Evolutionary conservation across 1,140 invertebrate species (phyloP), one percentile per base, ranked within the genome.

Genomic region (Drosophila willistoni): DNA sequence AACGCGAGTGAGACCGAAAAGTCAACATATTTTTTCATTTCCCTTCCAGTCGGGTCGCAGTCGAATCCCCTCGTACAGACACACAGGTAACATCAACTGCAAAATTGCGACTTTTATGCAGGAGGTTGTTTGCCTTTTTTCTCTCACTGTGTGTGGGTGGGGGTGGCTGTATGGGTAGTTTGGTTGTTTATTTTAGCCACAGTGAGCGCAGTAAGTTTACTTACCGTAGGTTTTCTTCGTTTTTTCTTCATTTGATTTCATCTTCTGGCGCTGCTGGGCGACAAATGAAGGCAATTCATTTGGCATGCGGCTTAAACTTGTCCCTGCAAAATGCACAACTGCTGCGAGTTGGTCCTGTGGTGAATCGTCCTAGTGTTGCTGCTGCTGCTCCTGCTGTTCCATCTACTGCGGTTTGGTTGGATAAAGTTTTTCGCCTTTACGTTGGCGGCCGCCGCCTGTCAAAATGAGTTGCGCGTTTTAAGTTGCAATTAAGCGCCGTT

Each of bases 281-380:
- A 87, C 79, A 86, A 86, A 86, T 77, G 73, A 83, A 69, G 83
- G 79, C 83, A 86, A 86, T 86, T 89, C 83, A 76, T 86, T 86
- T 78, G 76, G 67, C 62, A 61, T 71, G 76, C 73, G 63, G 83
- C 83, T 87, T 74, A 70, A 77, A 77, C 70, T 83, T 77, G 72
- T 79, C 79, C 68, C 70, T 68, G 73, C 44, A 78, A 86, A 76
- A 69, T 77, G 83, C 76, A 72, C 83, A 87, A 77, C 83, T 76
- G 60, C 64, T 54, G 65, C 67, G 41, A 19, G 34, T 55, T 47
- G 74, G 64, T 47, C 54, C 60, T 56, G 19, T 41, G 39, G 22
- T 29, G 25, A 36, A 0, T 68, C 61, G 34, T 36, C 1, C 34
- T 36, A 12, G 47, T 62, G 61, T 33, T 42, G 57, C 36, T 34